Percentiles rank a stretch among this genome's conserved stretches.
Conservation (phyloP, 2,888 invertebrate species). For the Eustalomyia histrio region DNA sequence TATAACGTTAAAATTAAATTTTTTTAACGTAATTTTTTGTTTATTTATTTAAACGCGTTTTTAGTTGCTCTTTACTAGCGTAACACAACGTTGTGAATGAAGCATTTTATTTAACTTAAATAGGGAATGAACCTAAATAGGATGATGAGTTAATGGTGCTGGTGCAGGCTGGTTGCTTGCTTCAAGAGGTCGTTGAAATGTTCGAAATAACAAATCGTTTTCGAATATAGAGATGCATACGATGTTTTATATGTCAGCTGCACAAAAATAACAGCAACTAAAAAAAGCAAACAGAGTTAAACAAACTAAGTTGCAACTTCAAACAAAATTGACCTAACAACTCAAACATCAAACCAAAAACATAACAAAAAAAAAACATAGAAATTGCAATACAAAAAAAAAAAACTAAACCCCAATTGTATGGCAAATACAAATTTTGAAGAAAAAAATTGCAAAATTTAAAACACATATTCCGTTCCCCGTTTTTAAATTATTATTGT, state of each 20-base stretch:
- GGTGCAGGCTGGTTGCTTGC: not conserved
- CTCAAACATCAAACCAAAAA: conserved; percentile 44
- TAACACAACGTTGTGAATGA: conserved; percentile 55
- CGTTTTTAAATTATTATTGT: no score
- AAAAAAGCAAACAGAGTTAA: conserved; percentile 20
- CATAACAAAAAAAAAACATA: not conserved
- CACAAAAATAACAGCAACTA: conserved; percentile 36
- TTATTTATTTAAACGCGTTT: conserved; percentile 31
- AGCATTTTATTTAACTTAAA: conserved; percentile 22
- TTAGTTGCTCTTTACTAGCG: conserved; percentile 43
- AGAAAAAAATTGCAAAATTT: not conserved
- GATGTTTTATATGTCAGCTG: conserved; percentile 59
- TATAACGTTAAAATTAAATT: not conserved
- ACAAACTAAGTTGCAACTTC: conserved; percentile 52
- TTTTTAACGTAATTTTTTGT: conserved; percentile 23
- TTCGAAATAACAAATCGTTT: conserved; percentile 53
- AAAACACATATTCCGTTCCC: no score
- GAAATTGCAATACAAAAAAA: conserved; percentile 9
- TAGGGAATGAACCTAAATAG: conserved; percentile 48
- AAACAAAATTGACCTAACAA: conserved; percentile 24
- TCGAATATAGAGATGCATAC: conserved; percentile 49
- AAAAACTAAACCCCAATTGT: not conserved
- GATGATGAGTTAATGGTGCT: conserved; percentile 14
- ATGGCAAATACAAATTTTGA: not conserved
- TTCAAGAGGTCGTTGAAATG: conserved; percentile 25